Evolutionary conservation across 1,140 invertebrate genomes (phyloP).

Genomic region (Drosophila carrolli): DNA sequence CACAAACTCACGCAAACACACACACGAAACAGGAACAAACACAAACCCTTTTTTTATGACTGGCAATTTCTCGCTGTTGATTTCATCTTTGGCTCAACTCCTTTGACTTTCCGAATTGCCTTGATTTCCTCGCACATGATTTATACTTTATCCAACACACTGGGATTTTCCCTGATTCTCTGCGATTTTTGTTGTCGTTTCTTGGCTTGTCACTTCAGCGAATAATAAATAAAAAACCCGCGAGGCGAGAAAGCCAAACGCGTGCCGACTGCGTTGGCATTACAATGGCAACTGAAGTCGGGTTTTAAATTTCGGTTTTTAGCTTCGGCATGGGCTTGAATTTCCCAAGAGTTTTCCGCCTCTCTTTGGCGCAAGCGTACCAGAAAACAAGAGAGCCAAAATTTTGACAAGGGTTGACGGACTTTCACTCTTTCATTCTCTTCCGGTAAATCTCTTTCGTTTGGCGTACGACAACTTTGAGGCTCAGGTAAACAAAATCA

Average conservation of each 20-base stretch:
- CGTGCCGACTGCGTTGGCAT: constrained; percentile 72
- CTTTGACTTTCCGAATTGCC: constrained; percentile 69
- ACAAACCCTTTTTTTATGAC: constrained; percentile 81
- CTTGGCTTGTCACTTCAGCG: constrained; percentile 22
- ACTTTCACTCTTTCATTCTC: constrained; percentile 19
- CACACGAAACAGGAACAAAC: constrained; percentile 45
- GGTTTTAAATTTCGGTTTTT: constrained; percentile 8
- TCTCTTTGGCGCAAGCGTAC: constrained; percentile 35
- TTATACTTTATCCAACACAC: constrained; percentile 54
- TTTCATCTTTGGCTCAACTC: constrained; percentile 76
- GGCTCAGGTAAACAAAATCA: constrained; percentile 80
- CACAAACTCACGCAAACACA: constrained; percentile 17
- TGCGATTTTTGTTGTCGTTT: constrained; percentile 15
- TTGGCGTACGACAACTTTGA: constrained; percentile 40
- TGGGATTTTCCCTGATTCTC: constrained; percentile 22
- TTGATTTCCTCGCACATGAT: constrained; percentile 71
- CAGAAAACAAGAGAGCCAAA: constrained; percentile 23
- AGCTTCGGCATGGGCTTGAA: constrained; percentile 11
- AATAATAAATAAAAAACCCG: constrained; percentile 55
- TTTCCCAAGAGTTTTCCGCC: constrained; percentile 31
- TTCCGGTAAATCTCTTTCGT: constrained; percentile 31
- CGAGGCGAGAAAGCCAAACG: constrained; percentile 64
- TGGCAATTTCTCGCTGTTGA: constrained; percentile 80
- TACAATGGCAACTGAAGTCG: constrained; percentile 73
- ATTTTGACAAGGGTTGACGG: constrained; percentile 35